Evolutionary conservation across 2,113 vertebrate genomes (phyloP).

Genomic region (rabbit (Oryctolagus cuniculus)): DNA sequence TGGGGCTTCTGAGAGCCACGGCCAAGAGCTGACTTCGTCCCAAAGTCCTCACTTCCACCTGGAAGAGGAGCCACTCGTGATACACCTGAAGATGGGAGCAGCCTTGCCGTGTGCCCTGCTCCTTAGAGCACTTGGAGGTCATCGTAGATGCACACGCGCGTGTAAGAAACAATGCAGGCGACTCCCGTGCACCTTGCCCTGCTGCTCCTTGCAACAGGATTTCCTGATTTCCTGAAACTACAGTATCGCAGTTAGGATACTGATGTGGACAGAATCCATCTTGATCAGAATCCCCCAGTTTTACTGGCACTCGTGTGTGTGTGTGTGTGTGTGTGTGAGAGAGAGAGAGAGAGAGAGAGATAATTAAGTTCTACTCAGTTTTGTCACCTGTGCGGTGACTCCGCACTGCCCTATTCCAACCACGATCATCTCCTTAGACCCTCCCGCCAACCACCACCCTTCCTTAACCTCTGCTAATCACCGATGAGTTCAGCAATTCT

Average conservation of each 20-base stretch:
- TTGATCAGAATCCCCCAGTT: neutral
- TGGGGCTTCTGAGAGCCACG: neutral
- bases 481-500: neutral
- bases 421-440: neutral
- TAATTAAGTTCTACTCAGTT: neutral
- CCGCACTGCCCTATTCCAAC: neutral
- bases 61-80: neutral
- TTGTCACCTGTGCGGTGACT: neutral
- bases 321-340: too few relatives aligned
- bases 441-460: neutral
- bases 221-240: neutral
- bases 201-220: neutral
- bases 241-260: neutral
- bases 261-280: too few relatives aligned
- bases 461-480: neutral
- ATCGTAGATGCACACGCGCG: neutral
- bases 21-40: neutral
- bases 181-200: neutral
- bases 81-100: neutral
- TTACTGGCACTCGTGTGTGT: neutral
- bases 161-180: neutral
- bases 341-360: too few relatives aligned
- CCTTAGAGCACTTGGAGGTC: neutral
- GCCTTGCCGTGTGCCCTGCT: too few relatives aligned
- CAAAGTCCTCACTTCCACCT: neutral